Conservation (phyloP, 2,888 invertebrate species). For the Sphaeridia pumilis region DNA sequence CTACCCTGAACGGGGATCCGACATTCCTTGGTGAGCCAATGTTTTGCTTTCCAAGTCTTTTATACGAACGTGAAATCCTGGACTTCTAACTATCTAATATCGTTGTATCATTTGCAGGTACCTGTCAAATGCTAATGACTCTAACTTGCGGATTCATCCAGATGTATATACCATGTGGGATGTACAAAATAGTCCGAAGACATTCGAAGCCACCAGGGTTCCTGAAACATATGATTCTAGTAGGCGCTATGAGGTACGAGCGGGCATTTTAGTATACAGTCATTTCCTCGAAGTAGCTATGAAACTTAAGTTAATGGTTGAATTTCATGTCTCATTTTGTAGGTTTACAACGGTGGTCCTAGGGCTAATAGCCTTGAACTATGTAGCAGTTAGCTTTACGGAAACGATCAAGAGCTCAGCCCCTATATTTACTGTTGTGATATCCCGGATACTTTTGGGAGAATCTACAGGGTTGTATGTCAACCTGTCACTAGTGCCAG, state of each 20-base stretch:
- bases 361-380: constrained; percentile 61
- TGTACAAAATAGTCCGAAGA: constrained; percentile 52
- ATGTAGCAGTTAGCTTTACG: constrained; percentile 67
- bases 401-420: constrained; percentile 71
- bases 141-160: constrained; percentile 61
- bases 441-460: constrained; percentile 47
- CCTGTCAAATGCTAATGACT: constrained; percentile 63
- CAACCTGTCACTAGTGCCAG: constrained; percentile 59
- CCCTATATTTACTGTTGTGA: constrained; percentile 63
- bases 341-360: constrained; percentile 61
- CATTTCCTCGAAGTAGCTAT: too few species aligned
- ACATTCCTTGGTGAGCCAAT: constrained; percentile 52
- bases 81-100: too few species aligned
- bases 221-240: constrained; percentile 59
- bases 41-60: too few species aligned
- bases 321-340: constrained; percentile 38
- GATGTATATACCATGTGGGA: constrained; percentile 59
- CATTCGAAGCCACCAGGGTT: constrained; percentile 54
- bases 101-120: too few species aligned
- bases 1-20: constrained; percentile 59
- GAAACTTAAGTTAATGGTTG: not conserved
- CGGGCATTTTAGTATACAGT: too few species aligned
- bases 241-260: constrained; percentile 60
- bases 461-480: constrained; percentile 56
- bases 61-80: too few species aligned